phyloP scores from a whole-genome alignment of 92 coral and sea anemone genomes.

The Ricordea florida region DNA sequence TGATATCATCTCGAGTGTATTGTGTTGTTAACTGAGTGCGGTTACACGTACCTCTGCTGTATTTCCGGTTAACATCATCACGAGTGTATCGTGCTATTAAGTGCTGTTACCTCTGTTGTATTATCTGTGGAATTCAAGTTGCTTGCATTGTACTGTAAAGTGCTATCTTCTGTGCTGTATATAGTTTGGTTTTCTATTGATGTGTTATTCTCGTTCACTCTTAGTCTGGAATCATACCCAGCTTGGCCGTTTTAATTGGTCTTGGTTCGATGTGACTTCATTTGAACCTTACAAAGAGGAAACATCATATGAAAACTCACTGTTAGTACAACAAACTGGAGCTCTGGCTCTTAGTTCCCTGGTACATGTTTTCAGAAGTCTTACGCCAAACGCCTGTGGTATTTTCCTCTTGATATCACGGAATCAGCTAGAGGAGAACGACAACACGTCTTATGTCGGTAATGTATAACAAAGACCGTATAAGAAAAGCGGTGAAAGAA shows the following conservation, averaged over 20 bases:
- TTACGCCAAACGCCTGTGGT: conserved; percentile 88
- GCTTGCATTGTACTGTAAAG: not conserved
- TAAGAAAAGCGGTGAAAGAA: no score
- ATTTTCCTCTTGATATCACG: conserved; percentile 82
- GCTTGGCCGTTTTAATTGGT: conserved; percentile 91
- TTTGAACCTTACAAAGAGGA: conserved; percentile 94
- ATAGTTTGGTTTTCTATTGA: not conserved
- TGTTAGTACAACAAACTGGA: conserved; percentile 94
- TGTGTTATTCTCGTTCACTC: not conserved
- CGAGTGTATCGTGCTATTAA: no score
- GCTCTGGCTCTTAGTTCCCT: conserved; percentile 92
- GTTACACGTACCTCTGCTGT: no score
- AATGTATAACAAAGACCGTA: conserved; percentile 4
- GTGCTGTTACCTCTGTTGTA: no score
- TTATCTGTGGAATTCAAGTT: no score
- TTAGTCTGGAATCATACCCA: conserved; percentile 97
- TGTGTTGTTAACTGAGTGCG: no score
- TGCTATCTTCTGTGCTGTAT: not conserved
- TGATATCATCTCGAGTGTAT: no score
- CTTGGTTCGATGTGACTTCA: conserved; percentile 97
- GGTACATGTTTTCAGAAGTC: conserved; percentile 93
- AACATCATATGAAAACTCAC: conserved; percentile 94
- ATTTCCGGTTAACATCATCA: no score
- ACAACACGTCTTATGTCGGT: conserved; percentile 85
- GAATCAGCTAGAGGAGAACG: conserved; percentile 85